Conservation (phyloP, 2,888 invertebrate genomes). For the Geotrupes spiniger region DNA sequence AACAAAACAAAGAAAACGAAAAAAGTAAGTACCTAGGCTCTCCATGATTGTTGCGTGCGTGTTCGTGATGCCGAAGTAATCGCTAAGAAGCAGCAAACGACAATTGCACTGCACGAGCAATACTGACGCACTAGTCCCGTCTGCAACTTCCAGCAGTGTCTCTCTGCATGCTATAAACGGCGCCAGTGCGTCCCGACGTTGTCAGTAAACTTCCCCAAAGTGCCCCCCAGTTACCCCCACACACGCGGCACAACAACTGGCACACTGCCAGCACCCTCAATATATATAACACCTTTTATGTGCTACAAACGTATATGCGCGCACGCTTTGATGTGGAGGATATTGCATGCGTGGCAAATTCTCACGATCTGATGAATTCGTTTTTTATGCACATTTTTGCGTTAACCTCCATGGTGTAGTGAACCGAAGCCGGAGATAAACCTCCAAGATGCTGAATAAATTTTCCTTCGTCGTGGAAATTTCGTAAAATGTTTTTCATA, state of each 20-base stretch:
- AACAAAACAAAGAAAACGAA: background rate
- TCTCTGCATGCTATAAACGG: conserved; percentile 40
- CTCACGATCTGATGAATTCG: background rate
- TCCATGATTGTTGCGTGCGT: conserved; percentile 1
- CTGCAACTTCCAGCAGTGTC: conserved; percentile 14
- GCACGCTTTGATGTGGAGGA: background rate
- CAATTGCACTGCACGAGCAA: conserved; percentile 15
- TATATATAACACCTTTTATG: conserved; percentile 2
- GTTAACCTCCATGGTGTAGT: no score
- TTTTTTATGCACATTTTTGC: background rate
- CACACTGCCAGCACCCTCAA: conserved; percentile 24
- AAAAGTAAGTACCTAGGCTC: background rate
- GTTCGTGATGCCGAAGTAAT: background rate
- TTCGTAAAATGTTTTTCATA: no score
- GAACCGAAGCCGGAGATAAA: no score
- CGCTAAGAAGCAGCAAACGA: background rate
- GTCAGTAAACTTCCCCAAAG: conserved; percentile 37
- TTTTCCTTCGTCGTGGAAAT: no score
- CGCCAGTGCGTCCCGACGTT: conserved; percentile 52
- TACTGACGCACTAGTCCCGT: conserved; percentile 11
- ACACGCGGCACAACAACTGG: conserved; percentile 22
- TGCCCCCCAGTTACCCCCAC: conserved; percentile 18
- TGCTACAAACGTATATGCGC: background rate
- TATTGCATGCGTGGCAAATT: conserved; percentile 1
- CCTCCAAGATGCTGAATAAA: no score